phyloP scores from a whole-genome alignment of 2,888 invertebrate genomes.

The Branchellion lobata region DNA sequence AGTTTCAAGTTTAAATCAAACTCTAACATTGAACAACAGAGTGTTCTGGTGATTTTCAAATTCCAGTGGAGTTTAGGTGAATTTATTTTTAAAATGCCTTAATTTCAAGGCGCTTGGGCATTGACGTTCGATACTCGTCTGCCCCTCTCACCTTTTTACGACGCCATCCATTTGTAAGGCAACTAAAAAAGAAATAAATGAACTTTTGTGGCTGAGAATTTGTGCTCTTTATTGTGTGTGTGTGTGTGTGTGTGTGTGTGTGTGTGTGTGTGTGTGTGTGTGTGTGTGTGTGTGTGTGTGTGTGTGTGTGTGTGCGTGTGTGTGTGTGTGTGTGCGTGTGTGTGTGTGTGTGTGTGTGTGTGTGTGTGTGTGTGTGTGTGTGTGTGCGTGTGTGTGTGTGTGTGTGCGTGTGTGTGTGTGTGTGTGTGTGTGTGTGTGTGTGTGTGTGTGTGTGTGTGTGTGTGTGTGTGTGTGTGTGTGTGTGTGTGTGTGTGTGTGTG shows the following conservation, averaged over 20 bases:
- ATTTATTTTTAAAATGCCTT: not conserved
- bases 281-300: slow-evolving; percentile 42
- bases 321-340: slow-evolving; percentile 46
- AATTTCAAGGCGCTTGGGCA: not conserved
- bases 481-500: slow-evolving; percentile 22
- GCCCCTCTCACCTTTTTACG: slow-evolving; percentile 19
- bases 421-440: slow-evolving; percentile 22
- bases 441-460: slow-evolving; percentile 11
- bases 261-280: slow-evolving; percentile 22
- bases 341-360: slow-evolving; percentile 37
- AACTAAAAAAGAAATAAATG: not conserved
- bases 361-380: slow-evolving; percentile 13
- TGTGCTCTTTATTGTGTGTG: not conserved
- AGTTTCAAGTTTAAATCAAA: no score
- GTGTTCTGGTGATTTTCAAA: no score
- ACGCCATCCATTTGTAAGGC: not conserved
- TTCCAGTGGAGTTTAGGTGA: not conserved
- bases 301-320: slow-evolving; percentile 45
- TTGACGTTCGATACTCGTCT: not conserved
- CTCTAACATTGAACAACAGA: no score
- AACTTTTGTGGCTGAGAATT: not conserved
- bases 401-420: slow-evolving; percentile 24
- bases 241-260: slow-evolving; percentile 26
- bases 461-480: slow-evolving; percentile 16
- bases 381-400: slow-evolving; percentile 1